Evolutionary conservation across 2,113 vertebrate genomes (phyloP).

Genomic region (Orthonyx spaldingii): DNA sequence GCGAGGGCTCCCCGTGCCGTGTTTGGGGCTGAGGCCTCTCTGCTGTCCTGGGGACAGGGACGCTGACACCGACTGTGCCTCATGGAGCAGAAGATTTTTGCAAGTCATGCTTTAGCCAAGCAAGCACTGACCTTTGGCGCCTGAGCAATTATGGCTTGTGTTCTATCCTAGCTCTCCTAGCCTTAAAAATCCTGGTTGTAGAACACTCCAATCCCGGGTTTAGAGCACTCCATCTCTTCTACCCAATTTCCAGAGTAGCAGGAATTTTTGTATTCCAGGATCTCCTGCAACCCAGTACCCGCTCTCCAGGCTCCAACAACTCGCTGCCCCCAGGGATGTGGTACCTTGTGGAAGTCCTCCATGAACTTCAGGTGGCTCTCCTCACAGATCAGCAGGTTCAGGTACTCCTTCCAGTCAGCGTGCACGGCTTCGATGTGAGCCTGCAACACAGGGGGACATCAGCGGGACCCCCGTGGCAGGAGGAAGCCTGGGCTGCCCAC

Average conservation of each 20-base stretch:
- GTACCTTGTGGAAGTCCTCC: slow-evolving; percentile 96
- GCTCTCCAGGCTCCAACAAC: fast-evolving
- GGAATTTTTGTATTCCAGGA: background rate
- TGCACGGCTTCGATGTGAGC: slow-evolving; percentile 95
- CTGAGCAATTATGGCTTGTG: background rate
- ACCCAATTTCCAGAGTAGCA: background rate
- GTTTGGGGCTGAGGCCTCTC: background rate
- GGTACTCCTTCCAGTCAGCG: slow-evolving; percentile 95
- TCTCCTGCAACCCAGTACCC: background rate
- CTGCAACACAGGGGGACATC: slow-evolving; percentile 44
- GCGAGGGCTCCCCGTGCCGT: background rate
- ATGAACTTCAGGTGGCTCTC: slow-evolving; percentile 96
- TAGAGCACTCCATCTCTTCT: background rate
- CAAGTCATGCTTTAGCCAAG: background rate
- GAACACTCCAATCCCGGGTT: background rate
- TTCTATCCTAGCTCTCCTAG: background rate
- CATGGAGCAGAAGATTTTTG: background rate
- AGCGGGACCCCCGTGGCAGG: fast-evolving
- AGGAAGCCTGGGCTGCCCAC: background rate
- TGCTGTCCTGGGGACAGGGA: background rate
- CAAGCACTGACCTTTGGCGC: background rate
- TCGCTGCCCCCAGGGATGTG: fast-evolving
- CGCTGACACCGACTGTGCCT: fast-evolving
- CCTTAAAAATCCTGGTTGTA: background rate
- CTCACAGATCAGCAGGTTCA: slow-evolving; percentile 97